Conservation (phyloP, 2,113 vertebrate genomes). For the Herpailurus yagouaroundi region DNA sequence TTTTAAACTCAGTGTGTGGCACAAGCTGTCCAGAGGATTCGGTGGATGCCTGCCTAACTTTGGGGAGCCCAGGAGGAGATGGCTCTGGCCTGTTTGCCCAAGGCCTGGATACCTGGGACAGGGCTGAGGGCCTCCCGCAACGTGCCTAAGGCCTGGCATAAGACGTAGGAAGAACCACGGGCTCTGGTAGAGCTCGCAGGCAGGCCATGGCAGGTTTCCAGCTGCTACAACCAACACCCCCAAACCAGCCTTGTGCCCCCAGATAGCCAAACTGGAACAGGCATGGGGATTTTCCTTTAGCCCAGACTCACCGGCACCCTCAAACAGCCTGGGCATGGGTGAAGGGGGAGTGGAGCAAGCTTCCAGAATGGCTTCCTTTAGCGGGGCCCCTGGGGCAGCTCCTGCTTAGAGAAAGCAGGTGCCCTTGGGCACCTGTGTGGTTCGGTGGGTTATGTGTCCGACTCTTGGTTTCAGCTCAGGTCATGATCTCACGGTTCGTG, state of each 20-base stretch:
- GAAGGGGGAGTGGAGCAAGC: fast-evolving
- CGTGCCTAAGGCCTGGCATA: fast-evolving
- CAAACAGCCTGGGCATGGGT: neutral
- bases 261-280: neutral
- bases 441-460: too few relatives aligned
- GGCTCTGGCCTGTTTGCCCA: neutral
- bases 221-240: neutral
- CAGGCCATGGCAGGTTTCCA: too few relatives aligned
- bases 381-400: neutral
- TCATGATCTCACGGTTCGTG: too few relatives aligned
- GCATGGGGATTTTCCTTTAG: neutral
- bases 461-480: too few relatives aligned
- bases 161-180: neutral
- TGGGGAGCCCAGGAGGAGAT: neutral
- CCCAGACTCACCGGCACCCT: neutral
- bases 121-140: neutral
- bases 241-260: neutral
- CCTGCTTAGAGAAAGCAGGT: neutral
- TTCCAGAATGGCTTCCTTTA: neutral
- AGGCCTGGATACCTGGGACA: too few relatives aligned
- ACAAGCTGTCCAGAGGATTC: neutral
- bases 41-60: neutral
- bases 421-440: too few relatives aligned
- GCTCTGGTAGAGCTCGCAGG: neutral
- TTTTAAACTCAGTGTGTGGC: neutral